Conservation (phyloP, 2,113 vertebrate species). For the Percopsis transmontana region DNA sequence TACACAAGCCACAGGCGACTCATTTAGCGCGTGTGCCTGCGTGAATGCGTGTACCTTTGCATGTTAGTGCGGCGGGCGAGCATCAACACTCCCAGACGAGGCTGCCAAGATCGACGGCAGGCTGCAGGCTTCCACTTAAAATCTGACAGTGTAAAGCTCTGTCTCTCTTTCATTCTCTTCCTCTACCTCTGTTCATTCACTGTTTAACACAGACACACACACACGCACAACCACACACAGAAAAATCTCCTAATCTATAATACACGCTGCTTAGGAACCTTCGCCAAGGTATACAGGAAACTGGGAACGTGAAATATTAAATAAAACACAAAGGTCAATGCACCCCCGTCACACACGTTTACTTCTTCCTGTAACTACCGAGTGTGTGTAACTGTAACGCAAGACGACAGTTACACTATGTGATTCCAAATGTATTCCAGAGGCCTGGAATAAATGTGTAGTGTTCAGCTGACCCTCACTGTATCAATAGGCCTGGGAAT, state of each 20-base stretch:
- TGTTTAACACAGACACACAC: conserved; percentile 1
- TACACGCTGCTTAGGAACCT: conserved; percentile 8
- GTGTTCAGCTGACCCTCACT: too few relatives aligned
- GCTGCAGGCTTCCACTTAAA: conserved; percentile 24
- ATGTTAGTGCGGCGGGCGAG: conserved; percentile 22
- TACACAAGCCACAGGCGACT: conserved; percentile 56
- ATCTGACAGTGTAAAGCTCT: background rate
- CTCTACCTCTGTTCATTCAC: background rate
- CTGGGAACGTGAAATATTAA: background rate
- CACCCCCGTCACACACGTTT: too few relatives aligned
- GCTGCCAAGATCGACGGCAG: conserved; percentile 50
- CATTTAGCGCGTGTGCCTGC: conserved; percentile 18
- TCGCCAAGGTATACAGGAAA: conserved; percentile 43
- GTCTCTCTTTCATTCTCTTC: background rate
- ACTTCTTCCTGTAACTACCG: too few relatives aligned
- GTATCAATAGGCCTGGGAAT: background rate
- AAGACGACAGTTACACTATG: too few relatives aligned
- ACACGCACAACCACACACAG: background rate
- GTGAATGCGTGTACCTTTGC: conserved; percentile 26
- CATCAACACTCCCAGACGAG: conserved; percentile 37
- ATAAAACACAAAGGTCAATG: too few relatives aligned
- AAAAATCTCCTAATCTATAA: background rate
- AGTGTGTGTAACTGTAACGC: too few relatives aligned
- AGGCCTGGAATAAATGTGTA: too few relatives aligned
- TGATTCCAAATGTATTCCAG: too few relatives aligned